Base-by-base conservation (phyloP, 2,113 vertebrate species). In the Bufo gargarizans region DNA sequence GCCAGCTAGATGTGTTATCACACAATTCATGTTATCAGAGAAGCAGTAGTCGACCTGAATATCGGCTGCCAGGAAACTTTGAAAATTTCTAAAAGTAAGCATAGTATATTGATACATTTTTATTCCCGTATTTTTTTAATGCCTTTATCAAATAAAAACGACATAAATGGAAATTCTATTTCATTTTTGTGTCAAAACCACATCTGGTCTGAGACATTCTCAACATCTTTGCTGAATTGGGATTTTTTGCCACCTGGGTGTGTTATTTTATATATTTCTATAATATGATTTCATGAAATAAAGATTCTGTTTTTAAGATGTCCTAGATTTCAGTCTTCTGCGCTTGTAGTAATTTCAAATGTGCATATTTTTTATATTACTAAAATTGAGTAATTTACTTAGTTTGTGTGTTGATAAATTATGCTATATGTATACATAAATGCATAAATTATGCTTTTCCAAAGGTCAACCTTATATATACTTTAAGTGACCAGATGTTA, bases 401-500 rank as follows among this genome's bases (percentile, higher is more conserved):
- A 17, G 45, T 47, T 3, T 74, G 43, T 1, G 13, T 4, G 9
- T 33, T 33, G 33, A 33, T 74, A 74, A 49, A 74, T 74, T 6
- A 74, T 8, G 19, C 9, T 13, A 6, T 3, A 17, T 13, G 22
- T 69, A 20, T 49, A 81, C 6, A 56, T 12, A 58, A 20, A 50
- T 69, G 65, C 65, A 20, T 1, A 81, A 72, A 81, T 58, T 56
- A 87, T 4, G 50, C 47, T n/a, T 47, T 14, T 19, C 19, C 20
- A n/a, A 72, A 81, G 22, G 47, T 4, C 17, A 20, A 49, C 2
- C 49, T 33, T 9, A 80, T 69, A 79, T 69, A 47, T 16, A 22
- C 61, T 69, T 67, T n/a, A 47, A 86, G 59, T 79, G 77, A 67
- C 85, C 85, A 86, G 63, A 84, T 71, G 82, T 69, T 53, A 69